A percentile compares a stretch with the other conserved stretches of the same genome.
phyloP scores from a whole-genome alignment of 2,113 vertebrate genomes.

The Capreolus pygargus region DNA sequence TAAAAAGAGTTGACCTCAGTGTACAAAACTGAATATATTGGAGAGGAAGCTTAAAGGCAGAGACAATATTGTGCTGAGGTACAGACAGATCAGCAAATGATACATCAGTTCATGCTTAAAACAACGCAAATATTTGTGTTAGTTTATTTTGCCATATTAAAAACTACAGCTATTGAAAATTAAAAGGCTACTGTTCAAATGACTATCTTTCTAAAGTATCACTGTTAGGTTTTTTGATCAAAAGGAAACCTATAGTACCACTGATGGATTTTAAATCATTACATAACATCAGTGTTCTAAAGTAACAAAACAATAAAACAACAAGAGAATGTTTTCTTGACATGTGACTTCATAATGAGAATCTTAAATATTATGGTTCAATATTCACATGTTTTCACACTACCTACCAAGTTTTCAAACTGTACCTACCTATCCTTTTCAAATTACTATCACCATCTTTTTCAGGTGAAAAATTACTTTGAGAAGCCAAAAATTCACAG shows the following conservation, averaged over 20 bases:
- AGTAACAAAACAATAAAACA: conserved; percentile 36
- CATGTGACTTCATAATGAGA: conserved; percentile 34
- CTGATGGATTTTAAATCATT: conserved; percentile 21
- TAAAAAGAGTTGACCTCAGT: neutral
- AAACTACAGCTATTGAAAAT: neutral
- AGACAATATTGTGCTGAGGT: neutral
- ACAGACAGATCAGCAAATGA: neutral
- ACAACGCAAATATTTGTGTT: neutral
- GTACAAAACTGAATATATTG: neutral
- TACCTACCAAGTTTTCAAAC: conserved; percentile 34
- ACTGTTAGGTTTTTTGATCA: neutral
- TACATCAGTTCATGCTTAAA: neutral
- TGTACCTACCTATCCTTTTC: conserved; percentile 9
- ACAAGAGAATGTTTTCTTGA: conserved; percentile 17
- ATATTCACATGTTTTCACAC: conserved; percentile 31
- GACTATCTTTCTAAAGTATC: neutral
- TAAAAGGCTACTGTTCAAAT: conserved; percentile 13
- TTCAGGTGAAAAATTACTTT: conserved; percentile 35
- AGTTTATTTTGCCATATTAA: conserved; percentile 27
- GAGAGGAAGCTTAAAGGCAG: neutral
- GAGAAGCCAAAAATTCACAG: conserved; percentile 48
- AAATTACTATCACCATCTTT: conserved; percentile 31
- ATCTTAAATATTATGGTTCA: conserved; percentile 46
- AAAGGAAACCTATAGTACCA: neutral
- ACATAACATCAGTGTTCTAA: conserved; percentile 32